phyloP scores from a whole-genome alignment of 1,140 invertebrate species.

The Aleiodes sp. region DNA sequence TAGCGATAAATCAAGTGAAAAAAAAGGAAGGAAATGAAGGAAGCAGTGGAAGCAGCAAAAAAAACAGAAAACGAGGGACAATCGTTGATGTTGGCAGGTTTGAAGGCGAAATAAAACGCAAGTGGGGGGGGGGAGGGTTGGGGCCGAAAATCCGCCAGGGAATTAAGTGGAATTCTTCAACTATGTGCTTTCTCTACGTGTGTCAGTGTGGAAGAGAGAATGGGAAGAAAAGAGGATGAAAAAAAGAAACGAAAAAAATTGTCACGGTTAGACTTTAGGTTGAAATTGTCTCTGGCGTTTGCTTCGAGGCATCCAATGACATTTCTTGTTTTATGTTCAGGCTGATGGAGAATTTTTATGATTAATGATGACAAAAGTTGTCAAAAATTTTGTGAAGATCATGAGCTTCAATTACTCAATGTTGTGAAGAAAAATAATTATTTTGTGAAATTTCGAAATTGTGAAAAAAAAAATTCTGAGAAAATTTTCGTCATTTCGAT shows the following conservation, averaged over 20 bases:
- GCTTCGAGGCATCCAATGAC: not conserved
- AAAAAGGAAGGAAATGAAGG: not conserved
- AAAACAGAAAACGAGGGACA: not conserved
- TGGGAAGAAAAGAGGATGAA: not conserved
- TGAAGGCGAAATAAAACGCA: constrained; percentile 16
- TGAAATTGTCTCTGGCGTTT: constrained; percentile 5
- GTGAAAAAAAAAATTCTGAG: not conserved
- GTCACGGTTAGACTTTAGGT: constrained; percentile 6
- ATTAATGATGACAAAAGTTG: not conserved
- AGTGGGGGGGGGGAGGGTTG: not conserved
- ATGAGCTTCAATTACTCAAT: not conserved
- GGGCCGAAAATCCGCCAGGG: constrained; percentile 18
- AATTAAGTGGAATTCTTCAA: constrained; percentile 20
- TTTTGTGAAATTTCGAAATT: not conserved
- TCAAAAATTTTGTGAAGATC: not conserved
- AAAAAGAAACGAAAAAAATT: constrained; percentile 13
- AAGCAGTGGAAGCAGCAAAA: not conserved
- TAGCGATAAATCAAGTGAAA: constrained; percentile 5
- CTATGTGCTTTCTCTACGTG: constrained; percentile 11
- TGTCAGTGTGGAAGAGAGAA: constrained; percentile 11
- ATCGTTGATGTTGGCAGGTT: constrained; percentile 14
- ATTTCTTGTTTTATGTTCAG: not conserved
- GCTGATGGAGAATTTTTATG: not conserved
- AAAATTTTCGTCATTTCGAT: not conserved
- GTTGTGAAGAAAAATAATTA: not conserved